Evolutionary conservation across 2,888 invertebrate species (phyloP), one percentile per base, ranked within the genome.

Genomic region (Melieria picta): DNA sequence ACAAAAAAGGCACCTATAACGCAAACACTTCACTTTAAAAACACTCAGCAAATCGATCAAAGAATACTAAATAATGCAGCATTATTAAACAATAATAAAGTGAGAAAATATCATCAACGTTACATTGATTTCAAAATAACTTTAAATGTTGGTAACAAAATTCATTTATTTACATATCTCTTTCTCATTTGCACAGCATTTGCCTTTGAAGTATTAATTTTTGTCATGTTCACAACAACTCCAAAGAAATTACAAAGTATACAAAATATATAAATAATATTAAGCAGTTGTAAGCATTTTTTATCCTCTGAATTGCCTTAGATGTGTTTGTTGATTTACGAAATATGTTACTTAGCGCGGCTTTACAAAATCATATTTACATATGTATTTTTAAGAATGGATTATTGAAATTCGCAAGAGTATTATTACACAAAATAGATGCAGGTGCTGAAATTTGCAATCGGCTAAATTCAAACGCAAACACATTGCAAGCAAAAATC

Each of bases 141-240:
- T 2, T 30, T 30, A 30, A 30, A 30, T 30, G 30, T 30, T 30
- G 30, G 30, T 30, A 30, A 65, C 48, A 67, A n/a, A 64, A 67
- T 50, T 55, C 13, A 45, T 46, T 16, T 13, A 56, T 52, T 52
- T 52, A 52, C 4, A 52, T 63, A n/a, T 52, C 55, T 13, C 43
- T 46, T 45, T 56, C 50, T 58, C 61, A 60, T 65, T 65, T 64
- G 11, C 11, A 50, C 11, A 50, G 11, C n/a, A 7, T 62, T 46
- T 62, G 47, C 63, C 47, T 11, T 63, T n/a, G 30, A 11, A 11
- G 60, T 60, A 56, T 65, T 60, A 47, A 50, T 67, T 67, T 47
- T 60, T 60, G 42, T 60, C 48, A 60, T 48, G 10, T 60, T 60
- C 60, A 60, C 50, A 67, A 50, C 45, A 58, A 60, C 67, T 58